Base-by-base conservation (phyloP, 2,797 vertebrate genomes). In the Pogonophryne albipinna region DNA sequence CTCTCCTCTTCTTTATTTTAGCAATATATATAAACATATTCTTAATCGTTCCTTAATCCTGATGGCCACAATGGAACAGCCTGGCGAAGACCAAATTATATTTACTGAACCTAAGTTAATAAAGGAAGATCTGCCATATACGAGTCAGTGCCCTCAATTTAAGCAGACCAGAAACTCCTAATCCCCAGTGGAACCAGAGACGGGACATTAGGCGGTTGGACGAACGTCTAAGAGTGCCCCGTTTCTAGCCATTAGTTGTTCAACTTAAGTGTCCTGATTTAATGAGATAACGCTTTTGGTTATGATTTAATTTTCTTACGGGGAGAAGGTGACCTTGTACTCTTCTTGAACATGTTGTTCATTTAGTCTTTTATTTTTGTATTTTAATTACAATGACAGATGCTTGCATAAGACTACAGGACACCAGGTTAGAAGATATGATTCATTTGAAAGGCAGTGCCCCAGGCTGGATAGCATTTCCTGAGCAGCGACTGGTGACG, bases 31-130 rank as follows among this genome's bases (percentile, higher is more conserved):
- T 42, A 45, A 66, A 64, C 73, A 13, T 19, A 20, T 42, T 61
- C 31, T 41, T 46, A 84, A 82, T 83, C 59, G 62, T 49, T 59
- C 9, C 27, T 61, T 77, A 75, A 87, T 67, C 55, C 31, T 2
- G 17, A 68, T 75, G 67, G 51, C 55, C 41, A 44, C 20, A 49
- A 59, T 56, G 34, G 59, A 76, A 60, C 19, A 69, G 67, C 23
- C 23, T 71, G 69, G 58, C 15, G 69, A 74, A 67, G 56, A 56
- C 47, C n/a, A 81, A 81, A 86, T 85, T 55, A 71, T 70, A 86
- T 87, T 87, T 79, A 62, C 44, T 34, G 16, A 76, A 71, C 62
- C 13, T 76, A 86, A 85, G 65, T 68, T 76, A 78, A 87, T 86
- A 78, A 86, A 65, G 49, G 10, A 60, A 27, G 27, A 56, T 44